Base-by-base conservation (phyloP, 2,888 invertebrate species). In the Caenorhabditis sinica region DNA sequence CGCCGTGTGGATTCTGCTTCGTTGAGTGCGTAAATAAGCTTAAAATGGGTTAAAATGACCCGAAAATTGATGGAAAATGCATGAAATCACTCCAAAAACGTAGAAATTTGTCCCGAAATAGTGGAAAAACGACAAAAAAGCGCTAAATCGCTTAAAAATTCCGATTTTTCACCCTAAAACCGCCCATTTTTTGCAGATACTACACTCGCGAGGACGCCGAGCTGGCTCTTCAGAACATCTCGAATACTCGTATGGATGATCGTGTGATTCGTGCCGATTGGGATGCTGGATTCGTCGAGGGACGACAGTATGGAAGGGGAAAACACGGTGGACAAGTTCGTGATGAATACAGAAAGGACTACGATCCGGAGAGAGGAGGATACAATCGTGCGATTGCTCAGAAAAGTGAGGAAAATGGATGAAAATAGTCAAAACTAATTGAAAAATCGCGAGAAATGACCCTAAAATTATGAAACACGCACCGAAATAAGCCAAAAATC, bases 1-100 rank as follows among this genome's bases (percentile, higher is more conserved):
- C 98, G 0, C 99, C 99, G 0, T 99, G 99, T 94, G 99, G 99
- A 1, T 99, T 99, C 93, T 99, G 98, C 93, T 99, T 99, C 94
- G 95, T 99, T 2, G 99, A 99, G 94, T 99, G 93, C 87, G 92
- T 90, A 23, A 63, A n/a, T n/a, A 23, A 53, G 15, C 8, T 61
- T 0, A 40, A 49, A 13, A 43, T 61, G 23, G 17, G 23, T 60
- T 30, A 3, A 15, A 20, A 36, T n/a, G n/a, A n/a, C n/a, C n/a
- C n/a, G 33, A 8, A 33, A 33, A 33, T 33, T 33, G 33, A 4
- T 33, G 4, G 33, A 33, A 33, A 33, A 33, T 33, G 33, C 8
- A 6, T 33, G 8, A 63, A 63, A 23, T n/a, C 63, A 11, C 3
- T 15, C 11, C 15, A 43, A 43, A 43, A 43, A 43, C 2, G 15